Percentiles rank a stretch among this genome's conserved stretches.
Conservation (phyloP, 2,113 vertebrate genomes). For the Nothoprocta pentlandii region DNA sequence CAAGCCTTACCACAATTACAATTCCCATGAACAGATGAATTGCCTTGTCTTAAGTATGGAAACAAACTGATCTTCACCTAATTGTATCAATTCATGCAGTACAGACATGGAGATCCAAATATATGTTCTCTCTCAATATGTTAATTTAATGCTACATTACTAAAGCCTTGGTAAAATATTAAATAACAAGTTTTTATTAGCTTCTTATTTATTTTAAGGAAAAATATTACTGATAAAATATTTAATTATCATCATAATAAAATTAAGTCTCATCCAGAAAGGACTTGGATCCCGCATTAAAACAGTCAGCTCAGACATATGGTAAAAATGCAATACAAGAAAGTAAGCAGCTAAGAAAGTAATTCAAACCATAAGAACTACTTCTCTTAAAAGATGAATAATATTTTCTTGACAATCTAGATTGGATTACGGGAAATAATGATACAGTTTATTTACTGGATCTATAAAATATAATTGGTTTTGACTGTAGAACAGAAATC, state of each 20-base stretch:
- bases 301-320: not conserved
- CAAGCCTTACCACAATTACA: not conserved
- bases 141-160: not conserved
- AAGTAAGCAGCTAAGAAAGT: not conserved
- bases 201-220: not conserved
- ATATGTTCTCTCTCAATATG: not conserved
- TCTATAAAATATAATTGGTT: not conserved
- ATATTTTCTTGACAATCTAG: not conserved
- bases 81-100: not conserved
- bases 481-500: not conserved
- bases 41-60: not conserved
- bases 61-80: not conserved
- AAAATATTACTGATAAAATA: not conserved
- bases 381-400: not conserved
- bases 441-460: not conserved
- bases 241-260: not conserved
- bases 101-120: not conserved
- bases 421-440: not conserved
- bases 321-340: not conserved
- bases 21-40: rapidly evolving
- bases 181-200: not conserved
- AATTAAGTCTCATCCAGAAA: not conserved
- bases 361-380: not conserved
- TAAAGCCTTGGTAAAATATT: not conserved
- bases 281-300: not conserved